Base-by-base conservation (phyloP, 2,113 vertebrate species). In the Tamias sibiricus region DNA sequence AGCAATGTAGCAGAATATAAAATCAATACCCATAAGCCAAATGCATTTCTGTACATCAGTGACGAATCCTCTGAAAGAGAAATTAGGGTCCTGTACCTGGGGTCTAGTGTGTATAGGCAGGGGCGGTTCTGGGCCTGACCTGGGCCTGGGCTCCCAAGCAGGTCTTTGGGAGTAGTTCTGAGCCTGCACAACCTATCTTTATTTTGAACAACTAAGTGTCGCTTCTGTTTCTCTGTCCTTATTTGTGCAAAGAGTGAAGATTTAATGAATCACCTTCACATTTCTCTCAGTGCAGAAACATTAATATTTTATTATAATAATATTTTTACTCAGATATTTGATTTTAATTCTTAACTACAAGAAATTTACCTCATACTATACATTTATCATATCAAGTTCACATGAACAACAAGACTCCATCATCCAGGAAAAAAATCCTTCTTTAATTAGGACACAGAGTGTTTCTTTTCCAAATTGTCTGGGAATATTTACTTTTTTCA, bases 401-500 rank as follows among this genome's bases (percentile, higher is more conserved):
- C 22, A 76, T 3, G 49, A 30, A 68, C 17, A n/a, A 68, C 9
- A 76, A 80, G 44, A 59, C 17, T 66, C 8, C 8, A 47, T 93
- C 24, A 32, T 72, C 26, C 54, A 66, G 14, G 28, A 20, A 10
- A 72, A 68, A 91, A 57, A 7, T 16, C 24, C n/a, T 64, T 52
- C 32, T 81, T 14, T 82, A 76, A 90, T 76, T 59, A 85, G 86
- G 76, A 37, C 32, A 66, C 20, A 22, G 16, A 71, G 10, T 35
- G 57, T 74, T 92, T 83, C 10, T 91, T 72, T 68, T 72, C 22
- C 5, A 90, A 88, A 74, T 79, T 68, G 28, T 68, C 44, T 88
- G 12, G 28, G 4, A 24, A 3, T 7, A 84, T 69, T 84, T 79
- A 74, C n/a, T n/a, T 84, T 88, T 95, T 94, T 93, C 87, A 91